Evolutionary conservation across 2,888 invertebrate species (phyloP).

Genomic region (Papilio protenor): DNA sequence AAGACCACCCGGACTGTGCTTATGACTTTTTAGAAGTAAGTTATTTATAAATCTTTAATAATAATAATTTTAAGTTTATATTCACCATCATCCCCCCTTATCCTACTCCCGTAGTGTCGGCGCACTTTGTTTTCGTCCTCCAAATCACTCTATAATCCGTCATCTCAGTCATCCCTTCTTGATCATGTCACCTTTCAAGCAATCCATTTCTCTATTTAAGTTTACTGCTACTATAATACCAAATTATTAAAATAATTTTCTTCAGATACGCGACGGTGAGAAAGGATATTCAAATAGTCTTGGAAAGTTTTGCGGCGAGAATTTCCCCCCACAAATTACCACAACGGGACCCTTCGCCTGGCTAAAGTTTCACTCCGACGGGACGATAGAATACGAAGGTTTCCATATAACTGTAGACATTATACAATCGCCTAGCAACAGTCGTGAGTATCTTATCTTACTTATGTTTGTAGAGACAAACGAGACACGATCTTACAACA

Average conservation of each 20-base stretch:
- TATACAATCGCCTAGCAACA: slow-evolving; percentile 50
- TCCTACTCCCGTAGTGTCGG: too few relatives aligned
- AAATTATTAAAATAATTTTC: slow-evolving; percentile 2
- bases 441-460: slow-evolving; percentile 54
- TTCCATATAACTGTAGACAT: slow-evolving; percentile 67
- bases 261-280: slow-evolving; percentile 72
- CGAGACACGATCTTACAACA: too few relatives aligned
- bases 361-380: slow-evolving; percentile 63
- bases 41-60: slow-evolving; percentile 15
- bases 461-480: background rate
- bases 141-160: too few relatives aligned
- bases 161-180: too few relatives aligned
- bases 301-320: slow-evolving; percentile 67
- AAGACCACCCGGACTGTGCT: slow-evolving; percentile 68
- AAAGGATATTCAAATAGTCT: slow-evolving; percentile 67
- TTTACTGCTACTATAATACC: background rate
- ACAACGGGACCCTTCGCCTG: slow-evolving; percentile 72
- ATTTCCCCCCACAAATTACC: slow-evolving; percentile 67
- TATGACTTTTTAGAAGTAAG: slow-evolving; percentile 78
- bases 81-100: too few relatives aligned
- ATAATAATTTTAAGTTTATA: background rate
- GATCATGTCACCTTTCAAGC: too few relatives aligned
- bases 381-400: slow-evolving; percentile 78
- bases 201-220: too few relatives aligned
- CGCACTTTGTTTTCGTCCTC: too few relatives aligned